Base-by-base conservation (phyloP, 2,888 invertebrate species). In the Thymelicus acteon region DNA sequence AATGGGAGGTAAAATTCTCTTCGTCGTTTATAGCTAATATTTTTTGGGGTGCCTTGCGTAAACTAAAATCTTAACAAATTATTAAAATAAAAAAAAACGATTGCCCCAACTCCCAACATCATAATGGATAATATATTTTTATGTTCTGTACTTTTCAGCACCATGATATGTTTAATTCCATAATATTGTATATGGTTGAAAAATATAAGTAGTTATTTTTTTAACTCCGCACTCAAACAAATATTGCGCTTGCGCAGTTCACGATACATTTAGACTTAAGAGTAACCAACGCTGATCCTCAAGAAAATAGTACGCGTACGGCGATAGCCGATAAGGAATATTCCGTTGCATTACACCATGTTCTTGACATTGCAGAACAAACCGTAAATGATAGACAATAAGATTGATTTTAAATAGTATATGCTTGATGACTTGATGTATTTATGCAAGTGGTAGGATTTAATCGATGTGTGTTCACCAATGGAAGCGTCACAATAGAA, bases 401-500 rank as follows among this genome's bases (percentile, higher is more conserved):
- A 39, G 67, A 49, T 39, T 15, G 31, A 19, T 49, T 39, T 60
- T 39, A n/a, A 67, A 37, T 58, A 44, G 2, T 19, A 24, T 54
- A 0, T 7, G 40, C 40, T 39, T 7, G 10, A 40, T 52, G 31
- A 24, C 31, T 39, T 7, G 10, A 52, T 52, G 31, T 61, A 37
- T 63, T 69, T 69, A 70, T 64, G 70, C 64, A 58, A 49, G 37
- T 31, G 54, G 24, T 52, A 40, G 49, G 60, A 70, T 70, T 77
- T 81, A 82, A 83, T 84, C 80, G 79, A 84, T 83, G 79, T 80
- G 81, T 81, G 83, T 85, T 60, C 85, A 75, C 70, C 72, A 80
- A 82, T 80, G 78, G 77, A 82, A 82, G 80, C 82, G 86, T 85
- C 80, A 83, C 84, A 85, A 85, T 77, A 79, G 52, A 54, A 65